Conservation (phyloP, 2,797 vertebrate genomes). For the Crocodylus rhombifer region DNA sequence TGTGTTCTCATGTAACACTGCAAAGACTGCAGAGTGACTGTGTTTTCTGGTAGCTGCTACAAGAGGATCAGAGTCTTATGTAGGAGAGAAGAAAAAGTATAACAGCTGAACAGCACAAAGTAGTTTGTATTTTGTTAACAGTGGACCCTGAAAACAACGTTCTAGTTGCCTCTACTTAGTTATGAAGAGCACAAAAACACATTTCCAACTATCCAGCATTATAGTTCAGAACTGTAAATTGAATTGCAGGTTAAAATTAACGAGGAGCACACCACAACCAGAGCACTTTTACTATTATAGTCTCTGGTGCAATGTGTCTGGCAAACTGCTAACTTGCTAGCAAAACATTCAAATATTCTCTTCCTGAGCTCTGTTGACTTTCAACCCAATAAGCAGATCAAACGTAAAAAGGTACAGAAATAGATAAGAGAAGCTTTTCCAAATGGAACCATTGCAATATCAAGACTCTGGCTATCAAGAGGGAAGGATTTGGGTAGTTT, state of each 20-base stretch:
- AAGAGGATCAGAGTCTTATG: not conserved
- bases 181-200: not conserved
- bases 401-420: conserved; percentile 45
- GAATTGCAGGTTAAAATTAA: not conserved
- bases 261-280: not conserved
- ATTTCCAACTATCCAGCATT: not conserved
- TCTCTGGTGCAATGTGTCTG: not conserved
- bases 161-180: not conserved
- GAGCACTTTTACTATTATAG: not conserved
- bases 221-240: not conserved
- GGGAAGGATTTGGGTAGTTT: conserved; percentile 17
- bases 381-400: conserved; percentile 59
- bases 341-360: conserved; percentile 18
- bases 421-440: conserved; percentile 30
- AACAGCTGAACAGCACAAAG: not conserved
- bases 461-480: conserved; percentile 10
- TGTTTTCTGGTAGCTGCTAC: not conserved
- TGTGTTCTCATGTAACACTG: not conserved
- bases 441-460: conserved; percentile 45
- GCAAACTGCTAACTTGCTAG: conserved; percentile 11
- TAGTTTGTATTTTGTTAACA: not conserved
- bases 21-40: not conserved
- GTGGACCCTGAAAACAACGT: not conserved
- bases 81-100: not conserved
- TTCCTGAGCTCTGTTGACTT: conserved; percentile 48